Evolutionary conservation across 53 echinoderm and acorn worm species (phyloP).

Genomic region (Mesocentrotus franciscanus): DNA sequence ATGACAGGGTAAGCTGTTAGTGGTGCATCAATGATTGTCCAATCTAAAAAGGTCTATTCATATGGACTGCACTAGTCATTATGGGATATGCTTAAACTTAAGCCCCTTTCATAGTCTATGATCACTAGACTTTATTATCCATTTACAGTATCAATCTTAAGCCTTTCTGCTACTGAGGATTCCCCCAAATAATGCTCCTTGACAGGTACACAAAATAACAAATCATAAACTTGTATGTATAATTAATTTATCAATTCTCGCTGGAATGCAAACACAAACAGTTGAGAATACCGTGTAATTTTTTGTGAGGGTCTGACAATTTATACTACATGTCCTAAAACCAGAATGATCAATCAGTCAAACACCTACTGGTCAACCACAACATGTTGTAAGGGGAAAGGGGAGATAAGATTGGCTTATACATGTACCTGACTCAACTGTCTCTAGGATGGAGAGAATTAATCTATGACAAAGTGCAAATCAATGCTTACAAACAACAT

Average conservation of each 20-base stretch:
- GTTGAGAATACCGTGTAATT: neutral
- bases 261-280: neutral
- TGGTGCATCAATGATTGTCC: constrained; percentile 16
- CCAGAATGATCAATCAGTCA: constrained; percentile 41
- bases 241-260: neutral
- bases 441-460: constrained; percentile 10
- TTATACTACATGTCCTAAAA: neutral
- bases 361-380: constrained; percentile 55
- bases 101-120: neutral
- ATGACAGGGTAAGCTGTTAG: neutral
- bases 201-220: neutral
- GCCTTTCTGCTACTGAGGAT: neutral
- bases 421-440: neutral
- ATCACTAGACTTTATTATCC: neutral
- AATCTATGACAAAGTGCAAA: constrained; percentile 46
- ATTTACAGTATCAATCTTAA: neutral
- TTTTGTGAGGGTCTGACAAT: neutral
- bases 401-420: neutral
- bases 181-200: neutral
- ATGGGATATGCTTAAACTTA: constrained; percentile 23
- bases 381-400: constrained; percentile 29
- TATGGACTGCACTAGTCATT: neutral
- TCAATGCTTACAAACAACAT: constrained; percentile 27
- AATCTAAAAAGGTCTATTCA: constrained; percentile 8
- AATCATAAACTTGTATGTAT: neutral